Evolutionary conservation across 1,140 invertebrate genomes (phyloP).

Genomic region (Acromyrmex echinatior): DNA sequence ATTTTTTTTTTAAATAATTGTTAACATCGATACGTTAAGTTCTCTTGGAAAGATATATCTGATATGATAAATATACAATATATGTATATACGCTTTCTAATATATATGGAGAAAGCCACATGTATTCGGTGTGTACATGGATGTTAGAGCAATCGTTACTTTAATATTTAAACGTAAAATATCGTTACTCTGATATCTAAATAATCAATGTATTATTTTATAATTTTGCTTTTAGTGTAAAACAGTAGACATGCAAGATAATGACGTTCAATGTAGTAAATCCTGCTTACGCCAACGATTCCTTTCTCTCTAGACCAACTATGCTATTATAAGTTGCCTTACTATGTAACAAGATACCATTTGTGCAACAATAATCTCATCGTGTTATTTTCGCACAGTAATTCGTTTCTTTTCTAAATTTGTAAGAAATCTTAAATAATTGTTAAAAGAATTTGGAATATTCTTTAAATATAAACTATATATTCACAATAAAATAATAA

Average conservation of each 20-base stretch:
- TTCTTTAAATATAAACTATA: neutral
- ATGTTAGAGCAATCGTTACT: slow-evolving; percentile 28
- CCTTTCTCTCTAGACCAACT: slow-evolving; percentile 62
- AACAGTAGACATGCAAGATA: slow-evolving; percentile 39
- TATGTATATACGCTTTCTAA: slow-evolving; percentile 62
- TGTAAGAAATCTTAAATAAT: neutral
- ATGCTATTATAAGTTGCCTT: slow-evolving; percentile 40
- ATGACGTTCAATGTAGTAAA: slow-evolving; percentile 22
- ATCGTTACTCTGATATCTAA: neutral
- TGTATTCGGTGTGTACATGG: slow-evolving; percentile 40
- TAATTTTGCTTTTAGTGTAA: slow-evolving; percentile 23
- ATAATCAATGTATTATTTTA: neutral
- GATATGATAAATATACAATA: slow-evolving; percentile 17
- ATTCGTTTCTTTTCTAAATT: neutral
- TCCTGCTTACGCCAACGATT: slow-evolving; percentile 48
- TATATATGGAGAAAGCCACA: slow-evolving; percentile 67
- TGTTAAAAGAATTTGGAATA: neutral
- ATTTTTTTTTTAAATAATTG: neutral
- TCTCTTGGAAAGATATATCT: neutral
- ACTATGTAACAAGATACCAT: slow-evolving; percentile 13
- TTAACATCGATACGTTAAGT: neutral
- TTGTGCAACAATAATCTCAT: slow-evolving; percentile 10
- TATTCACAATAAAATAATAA: slow-evolving; percentile 9
- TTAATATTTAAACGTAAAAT: neutral
- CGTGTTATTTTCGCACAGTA: neutral